Base-by-base conservation (phyloP, 2,797 vertebrate genomes). In the Eremophila alpestris region DNA sequence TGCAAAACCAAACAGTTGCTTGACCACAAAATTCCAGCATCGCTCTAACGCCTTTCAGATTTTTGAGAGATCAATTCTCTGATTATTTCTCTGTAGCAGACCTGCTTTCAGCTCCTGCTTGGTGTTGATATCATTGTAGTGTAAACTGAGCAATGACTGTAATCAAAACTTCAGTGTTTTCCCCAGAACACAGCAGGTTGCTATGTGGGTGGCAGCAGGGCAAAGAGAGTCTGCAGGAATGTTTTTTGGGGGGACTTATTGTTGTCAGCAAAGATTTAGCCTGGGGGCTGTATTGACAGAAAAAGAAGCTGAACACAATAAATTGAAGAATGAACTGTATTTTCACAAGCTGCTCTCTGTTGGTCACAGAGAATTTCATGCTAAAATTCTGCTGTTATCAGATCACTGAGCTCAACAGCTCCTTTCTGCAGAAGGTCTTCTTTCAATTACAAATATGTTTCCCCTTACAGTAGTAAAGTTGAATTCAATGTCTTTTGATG, bases 141-240 rank as follows among this genome's bases (percentile, higher is more conserved):
- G 78, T 79, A 87, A 94, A 82, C 74, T 70, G 85, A 94, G 87
- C 77, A 90, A 82, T 94, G 87, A 83, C 70, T 94, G 48, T 73
- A 93, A 90, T 90, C 73, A 88, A 73, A 93, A 86, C 71, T 93
- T 77, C 76, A 59, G 73, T 58, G 51, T 91, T 96, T 95, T 87
- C 83, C 69, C 30, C 63, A 83, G 87, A 94, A 79, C 21, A 5
- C 63, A 94, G 77, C 48, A 90, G 86, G 80, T 86, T 89, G 55
- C 60, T 84, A 2, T 5, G 87, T 92, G 70, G 82, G 94, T 69
- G 65, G 73, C 63, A 90, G 40, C 55, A 92, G 82, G 55, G 77
- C 63, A 90, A 91, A 38, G 8, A 68, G 41, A 91, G 32, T 65
- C 63, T 63, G 43, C 32, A 49, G 80, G 45, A 75, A 59, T 79